phyloP scores from a whole-genome alignment of 2,888 invertebrate species.

The Scaptomyza polygonia region DNA sequence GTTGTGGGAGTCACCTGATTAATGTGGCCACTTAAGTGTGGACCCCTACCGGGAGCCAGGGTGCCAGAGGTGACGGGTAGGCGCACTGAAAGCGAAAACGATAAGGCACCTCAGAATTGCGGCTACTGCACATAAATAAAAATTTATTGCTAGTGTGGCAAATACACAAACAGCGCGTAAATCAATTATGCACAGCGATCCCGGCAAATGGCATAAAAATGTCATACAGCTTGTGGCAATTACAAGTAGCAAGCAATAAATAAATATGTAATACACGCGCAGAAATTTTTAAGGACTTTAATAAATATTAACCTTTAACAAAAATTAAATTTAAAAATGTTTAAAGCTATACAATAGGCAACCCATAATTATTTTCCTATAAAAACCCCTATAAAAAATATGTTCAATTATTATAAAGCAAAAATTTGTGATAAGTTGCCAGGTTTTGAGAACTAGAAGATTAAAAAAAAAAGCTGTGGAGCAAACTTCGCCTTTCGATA shows the following conservation, averaged over 20 bases:
- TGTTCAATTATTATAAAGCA: too few relatives aligned
- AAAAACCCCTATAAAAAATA: too few relatives aligned
- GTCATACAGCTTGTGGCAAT: conserved; percentile 80
- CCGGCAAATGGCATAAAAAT: conserved; percentile 73
- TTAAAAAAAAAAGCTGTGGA: too few relatives aligned
- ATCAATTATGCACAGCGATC: conserved; percentile 70
- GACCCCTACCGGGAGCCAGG: conserved; percentile 6
- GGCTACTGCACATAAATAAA: conserved; percentile 52
- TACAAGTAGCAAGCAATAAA: conserved; percentile 77
- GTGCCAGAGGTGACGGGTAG: not conserved
- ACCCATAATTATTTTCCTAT: too few relatives aligned
- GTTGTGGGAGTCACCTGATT: conserved; percentile 51
- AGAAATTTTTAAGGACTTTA: conserved; percentile 15
- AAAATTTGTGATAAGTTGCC: too few relatives aligned
- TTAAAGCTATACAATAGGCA: too few relatives aligned
- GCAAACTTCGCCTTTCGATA: too few relatives aligned
- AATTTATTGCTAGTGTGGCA: conserved; percentile 60
- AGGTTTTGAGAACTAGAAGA: too few relatives aligned
- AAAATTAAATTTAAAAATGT: too few relatives aligned
- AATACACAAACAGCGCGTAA: conserved; percentile 72
- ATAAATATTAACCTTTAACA: not conserved
- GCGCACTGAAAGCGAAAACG: conserved; percentile 73
- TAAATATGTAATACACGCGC: conserved; percentile 49
- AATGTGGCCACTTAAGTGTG: conserved; percentile 64
- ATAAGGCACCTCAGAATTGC: conserved; percentile 59